Conservation (phyloP, 2,797 vertebrate species). For the Pseudochirops cupreus region DNA sequence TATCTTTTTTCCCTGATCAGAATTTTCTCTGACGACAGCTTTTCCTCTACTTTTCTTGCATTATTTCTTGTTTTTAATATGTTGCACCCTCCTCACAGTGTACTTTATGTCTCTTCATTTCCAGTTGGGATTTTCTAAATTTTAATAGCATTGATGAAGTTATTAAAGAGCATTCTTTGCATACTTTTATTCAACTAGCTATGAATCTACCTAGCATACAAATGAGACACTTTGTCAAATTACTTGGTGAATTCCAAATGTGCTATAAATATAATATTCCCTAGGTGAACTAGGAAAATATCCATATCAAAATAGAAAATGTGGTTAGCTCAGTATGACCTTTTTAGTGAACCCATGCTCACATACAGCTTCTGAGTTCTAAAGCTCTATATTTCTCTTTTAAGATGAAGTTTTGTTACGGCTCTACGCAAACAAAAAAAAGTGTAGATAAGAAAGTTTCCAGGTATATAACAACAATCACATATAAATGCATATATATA, state of each 20-base stretch:
- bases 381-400: neutral
- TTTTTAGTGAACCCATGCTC: neutral
- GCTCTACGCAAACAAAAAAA: slow-evolving; percentile 25
- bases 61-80: too few species aligned
- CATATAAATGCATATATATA: neutral
- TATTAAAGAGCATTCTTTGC: neutral
- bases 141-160: neutral
- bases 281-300: neutral
- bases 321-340: neutral
- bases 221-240: neutral
- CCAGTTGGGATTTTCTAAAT: neutral
- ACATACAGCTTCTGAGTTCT: neutral
- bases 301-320: neutral
- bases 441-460: neutral
- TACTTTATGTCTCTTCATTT: neutral
- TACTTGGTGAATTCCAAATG: neutral
- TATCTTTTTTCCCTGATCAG: neutral
- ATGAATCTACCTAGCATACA: neutral
- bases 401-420: slow-evolving; percentile 14
- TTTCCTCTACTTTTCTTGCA: neutral
- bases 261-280: neutral
- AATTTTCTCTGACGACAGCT: neutral
- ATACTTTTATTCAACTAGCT: neutral
- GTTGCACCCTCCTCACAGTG: too few species aligned
- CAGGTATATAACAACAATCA: slow-evolving; percentile 10